Evolutionary conservation across 2,797 vertebrate species (phyloP).

Genomic region (Miichthys miiuy): DNA sequence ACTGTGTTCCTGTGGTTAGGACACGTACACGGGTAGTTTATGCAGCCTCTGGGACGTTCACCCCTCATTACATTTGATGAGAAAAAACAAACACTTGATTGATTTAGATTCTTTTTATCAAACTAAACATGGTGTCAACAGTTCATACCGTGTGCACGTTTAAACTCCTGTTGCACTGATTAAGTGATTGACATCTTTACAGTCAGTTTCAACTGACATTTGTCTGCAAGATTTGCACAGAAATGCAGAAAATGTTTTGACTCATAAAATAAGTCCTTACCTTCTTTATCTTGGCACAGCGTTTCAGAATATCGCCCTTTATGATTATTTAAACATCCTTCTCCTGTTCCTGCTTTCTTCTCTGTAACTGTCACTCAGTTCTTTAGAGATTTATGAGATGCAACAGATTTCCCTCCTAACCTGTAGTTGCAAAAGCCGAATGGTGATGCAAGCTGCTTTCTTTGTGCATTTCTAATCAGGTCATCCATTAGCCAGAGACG

Average conservation of each 20-base stretch:
- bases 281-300: constrained; percentile 4
- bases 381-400: constrained; percentile 42
- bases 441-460: constrained; percentile 47
- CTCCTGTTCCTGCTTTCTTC: constrained; percentile 1
- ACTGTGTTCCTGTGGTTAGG: constrained; percentile 37
- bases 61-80: constrained; percentile 62
- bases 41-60: constrained; percentile 56
- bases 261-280: neutral
- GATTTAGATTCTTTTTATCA: constrained; percentile 56
- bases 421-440: constrained; percentile 59
- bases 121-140: constrained; percentile 58
- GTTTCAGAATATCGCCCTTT: constrained; percentile 4
- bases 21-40: constrained; percentile 53
- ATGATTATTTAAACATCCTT: constrained; percentile 16
- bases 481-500: constrained; percentile 39
- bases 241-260: constrained; percentile 7
- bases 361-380: constrained; percentile 29
- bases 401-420: constrained; percentile 20
- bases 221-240: constrained; percentile 9
- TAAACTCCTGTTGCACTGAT: constrained; percentile 24
- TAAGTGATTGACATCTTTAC: constrained; percentile 51
- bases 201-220: constrained; percentile 18
- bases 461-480: constrained; percentile 38
- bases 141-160: constrained; percentile 31
- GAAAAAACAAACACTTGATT: constrained; percentile 66